Evolutionary conservation across 2,797 vertebrate species (phyloP), one percentile per base, ranked within the genome.

Genomic region (Argya squamiceps): DNA sequence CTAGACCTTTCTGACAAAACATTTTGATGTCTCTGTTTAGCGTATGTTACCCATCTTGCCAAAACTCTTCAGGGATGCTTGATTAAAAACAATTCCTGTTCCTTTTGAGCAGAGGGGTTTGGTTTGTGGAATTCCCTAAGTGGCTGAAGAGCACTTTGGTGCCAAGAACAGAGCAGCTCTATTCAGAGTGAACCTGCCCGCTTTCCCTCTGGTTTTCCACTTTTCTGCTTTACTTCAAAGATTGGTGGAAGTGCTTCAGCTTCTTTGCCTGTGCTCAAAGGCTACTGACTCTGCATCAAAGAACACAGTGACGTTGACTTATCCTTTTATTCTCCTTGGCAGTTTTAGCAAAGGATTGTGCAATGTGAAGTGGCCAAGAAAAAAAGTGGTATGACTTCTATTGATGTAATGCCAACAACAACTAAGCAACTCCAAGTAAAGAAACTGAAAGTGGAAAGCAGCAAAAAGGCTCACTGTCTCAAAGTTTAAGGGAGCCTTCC

Each of bases 151-250:
- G 74, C 60, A 86, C 86, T 94, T 94, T 75, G n/a, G 55, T 94
- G 91, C 96, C 83, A 96, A 94, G 92, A 94, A 94, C 59, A 87
- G 89, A 93, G 84, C 79, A 86, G 83, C 86, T 87, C 81, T 95
- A 84, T 96, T 95, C 80, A 91, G 32, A 75, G 73, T 41, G 85
- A 93, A 89, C 93, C 85, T 92, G 87, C 58, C 64, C 30, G 18
- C 73, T 91, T 93, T 90, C 43, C 68, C 67, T 86, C 65, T 85
- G 79, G 78, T 95, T 96, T 96, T 96, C 92, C 95, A 91, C 93
- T 94, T 94, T 94, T 86, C 94, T 97, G 84, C 89, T 84, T 63
- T 70, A 83, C 97, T 97, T 97, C 93, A 97, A 95, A 97, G 88
- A 32, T 59, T 92, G 79, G 76, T 88, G 47, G 70, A 96, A 96